Evolutionary conservation across 2,888 invertebrate species (phyloP).

Genomic region (Clusia tigrina): DNA sequence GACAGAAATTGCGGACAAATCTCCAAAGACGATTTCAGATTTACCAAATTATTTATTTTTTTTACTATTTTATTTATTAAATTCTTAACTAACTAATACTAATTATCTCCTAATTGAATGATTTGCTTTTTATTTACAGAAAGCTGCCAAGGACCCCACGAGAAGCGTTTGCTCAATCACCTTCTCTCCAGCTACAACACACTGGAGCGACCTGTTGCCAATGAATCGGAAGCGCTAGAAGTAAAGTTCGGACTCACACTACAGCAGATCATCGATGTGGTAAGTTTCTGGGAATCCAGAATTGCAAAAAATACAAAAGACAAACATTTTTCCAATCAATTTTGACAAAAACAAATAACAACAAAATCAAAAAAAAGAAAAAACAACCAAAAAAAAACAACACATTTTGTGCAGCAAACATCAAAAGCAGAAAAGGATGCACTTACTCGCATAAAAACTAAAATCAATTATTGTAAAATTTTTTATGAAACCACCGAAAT

Average conservation of each 20-base stretch:
- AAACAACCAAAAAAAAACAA: slow-evolving; percentile 23
- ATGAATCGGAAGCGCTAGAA: slow-evolving; percentile 89
- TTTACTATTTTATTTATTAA: too few species aligned
- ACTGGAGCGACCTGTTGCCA: slow-evolving; percentile 88
- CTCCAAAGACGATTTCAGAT: too few species aligned
- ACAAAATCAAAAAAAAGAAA: slow-evolving; percentile 19
- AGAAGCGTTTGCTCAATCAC: slow-evolving; percentile 85
- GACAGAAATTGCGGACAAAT: too few species aligned
- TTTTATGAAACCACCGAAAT: slow-evolving; percentile 37
- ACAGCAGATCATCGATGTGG: slow-evolving; percentile 95
- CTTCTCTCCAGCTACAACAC: slow-evolving; percentile 85
- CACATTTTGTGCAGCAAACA: slow-evolving; percentile 24
- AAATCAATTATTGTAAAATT: slow-evolving; percentile 28
- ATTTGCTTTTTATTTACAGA: slow-evolving; percentile 68
- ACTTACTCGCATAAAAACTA: slow-evolving; percentile 27
- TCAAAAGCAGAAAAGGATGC: slow-evolving; percentile 19
- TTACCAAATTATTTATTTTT: too few species aligned
- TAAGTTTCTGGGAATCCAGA: slow-evolving; percentile 67
- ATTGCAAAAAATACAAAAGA: slow-evolving; percentile 14
- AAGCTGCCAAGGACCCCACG: slow-evolving; percentile 88
- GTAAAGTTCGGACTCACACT: slow-evolving; percentile 90
- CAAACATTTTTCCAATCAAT: slow-evolving; percentile 16
- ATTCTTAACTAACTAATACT: too few species aligned
- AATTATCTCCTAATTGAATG: too few species aligned
- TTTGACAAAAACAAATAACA: slow-evolving; percentile 17